Evolutionary conservation across 1,140 invertebrate species (phyloP).

Genomic region (Aphaenogaster rudis): DNA sequence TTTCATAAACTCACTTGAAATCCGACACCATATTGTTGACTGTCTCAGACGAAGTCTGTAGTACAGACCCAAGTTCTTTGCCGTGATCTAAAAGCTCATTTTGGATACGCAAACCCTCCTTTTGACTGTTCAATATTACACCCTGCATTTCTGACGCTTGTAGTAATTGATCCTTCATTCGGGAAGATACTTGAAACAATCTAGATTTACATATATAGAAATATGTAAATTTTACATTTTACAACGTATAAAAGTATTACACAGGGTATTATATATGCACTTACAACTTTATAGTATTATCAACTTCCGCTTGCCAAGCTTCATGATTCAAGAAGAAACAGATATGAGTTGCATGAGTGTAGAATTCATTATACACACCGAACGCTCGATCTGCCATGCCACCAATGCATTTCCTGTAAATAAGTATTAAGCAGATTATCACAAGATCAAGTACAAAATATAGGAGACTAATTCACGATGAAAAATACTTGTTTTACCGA

Average conservation of each 20-base stretch:
- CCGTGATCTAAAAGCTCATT: conserved; percentile 81
- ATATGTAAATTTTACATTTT: conserved; percentile 54
- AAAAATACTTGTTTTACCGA: conserved; percentile 68
- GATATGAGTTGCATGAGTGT: conserved; percentile 90
- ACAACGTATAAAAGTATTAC: background rate
- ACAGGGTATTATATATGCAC: conserved; percentile 15
- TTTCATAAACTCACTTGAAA: conserved; percentile 82
- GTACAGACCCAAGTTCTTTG: conserved; percentile 78
- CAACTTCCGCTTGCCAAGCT: conserved; percentile 90
- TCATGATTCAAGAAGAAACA: conserved; percentile 90
- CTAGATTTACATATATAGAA: conserved; percentile 77
- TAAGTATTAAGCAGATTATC: conserved; percentile 15
- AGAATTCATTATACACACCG: conserved; percentile 90
- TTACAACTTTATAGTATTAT: conserved; percentile 87
- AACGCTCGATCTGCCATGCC: conserved; percentile 89
- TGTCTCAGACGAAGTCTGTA: conserved; percentile 82
- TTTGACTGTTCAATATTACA: conserved; percentile 86
- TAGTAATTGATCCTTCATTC: conserved; percentile 88
- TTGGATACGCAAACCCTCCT: conserved; percentile 81
- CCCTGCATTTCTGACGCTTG: conserved; percentile 88
- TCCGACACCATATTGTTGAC: conserved; percentile 87
- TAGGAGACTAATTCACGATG: background rate
- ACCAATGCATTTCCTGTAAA: conserved; percentile 87
- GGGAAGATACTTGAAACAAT: conserved; percentile 85
- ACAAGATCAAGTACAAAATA: conserved; percentile 27